Evolutionary conservation across 1,140 invertebrate species (phyloP), one percentile per base, ranked within the genome.

Genomic region (Portunus trituberculatus): DNA sequence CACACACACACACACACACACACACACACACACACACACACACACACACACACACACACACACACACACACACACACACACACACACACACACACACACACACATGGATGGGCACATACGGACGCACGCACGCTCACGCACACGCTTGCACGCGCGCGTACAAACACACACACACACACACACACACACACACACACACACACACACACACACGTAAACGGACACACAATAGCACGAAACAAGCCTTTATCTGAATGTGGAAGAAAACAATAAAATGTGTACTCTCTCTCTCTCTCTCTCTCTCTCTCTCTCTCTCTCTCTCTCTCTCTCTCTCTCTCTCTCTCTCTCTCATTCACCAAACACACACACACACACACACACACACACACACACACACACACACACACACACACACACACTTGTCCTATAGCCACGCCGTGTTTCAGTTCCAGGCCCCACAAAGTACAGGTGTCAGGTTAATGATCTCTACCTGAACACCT

Each of bases 181-280:
- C 20, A 76, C 67, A 25, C 67, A 76, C 67, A 76, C 67, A 25
- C 67, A n/a, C 67, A 76, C 67, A 76, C 67, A 76, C 67, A 76
- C 67, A 76, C 20, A 76, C 16, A 76, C 67, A 76, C 67, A 76
- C 1, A 76, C 67, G n/a, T 25, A 76, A 25, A 76, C 67, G 67
- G 67, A 3, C 67, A 76, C n/a, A 76, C 67, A 76, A 76, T 76
- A 76, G 67, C 67, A 76, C 67, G 67, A 76, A 76, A 76, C 67
- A 76, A 76, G 67, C 20, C 6, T 76, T 76, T 76, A 76, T 76
- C 20, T 76, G 25, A 7, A 76, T 0, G 16, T n/a, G 20, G 20
- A 76, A n/a, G 67, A 76, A 76, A 76, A 76, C 59, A 14, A 76
- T 76, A 76, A 76, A 76, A 76, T 76, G 67, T 25, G 67, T 76